Base-by-base conservation (phyloP, 2,888 invertebrate genomes). In the Helobdella robusta region DNA sequence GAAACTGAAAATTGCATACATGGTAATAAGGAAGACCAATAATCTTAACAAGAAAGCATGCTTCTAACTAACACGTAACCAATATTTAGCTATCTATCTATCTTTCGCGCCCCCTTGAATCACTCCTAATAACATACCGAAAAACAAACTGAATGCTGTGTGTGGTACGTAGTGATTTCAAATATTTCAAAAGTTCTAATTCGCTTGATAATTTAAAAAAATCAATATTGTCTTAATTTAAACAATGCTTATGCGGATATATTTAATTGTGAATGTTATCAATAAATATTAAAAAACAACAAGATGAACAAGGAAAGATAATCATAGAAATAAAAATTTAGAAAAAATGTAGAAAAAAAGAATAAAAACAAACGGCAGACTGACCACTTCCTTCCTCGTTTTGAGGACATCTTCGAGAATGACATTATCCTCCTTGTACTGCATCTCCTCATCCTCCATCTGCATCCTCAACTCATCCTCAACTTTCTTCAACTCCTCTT, bases 401-500 rank as follows among this genome's bases (percentile, higher is more conserved):
- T 66, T 66, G 11, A 66, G 64, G 23, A 64, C 65, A 28, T 67
- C 67, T 34, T 67, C 67, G 1, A 65, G 60, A 34, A 60, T 65
- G 60, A 74, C 73, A 56, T 61, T 67, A 59, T 70, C 71, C 59
- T 70, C 72, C 36, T 67, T 69, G 54, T 70, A 73, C 20, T 73
- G 73, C 34, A 72, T 72, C 11, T 69, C 69, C 36, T 64, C 66
- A 5, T 66, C 69, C 34, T 69, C 68, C 23, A 56, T 68, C 20
- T 36, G 58, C 11, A 40, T 44, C 63, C 56, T 46, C 34, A 59
- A 32, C 23, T 32, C 71, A 32, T 74, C 70, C 3, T 73, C 71
- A 23, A 71, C 73, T 11, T 75, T 76, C 15, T 69, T 75, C 62
- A 62, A 32, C 23, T 70, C 69, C 23, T 72, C 65, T 66, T 71